A percentile compares a stretch with the other conserved stretches of the same genome.
These are phyloP conservation scores for Sinocyclocheilus anophthalmus DNA, from an alignment of 2,113 vertebrate species.

Conservation along the genomic window DNA sequence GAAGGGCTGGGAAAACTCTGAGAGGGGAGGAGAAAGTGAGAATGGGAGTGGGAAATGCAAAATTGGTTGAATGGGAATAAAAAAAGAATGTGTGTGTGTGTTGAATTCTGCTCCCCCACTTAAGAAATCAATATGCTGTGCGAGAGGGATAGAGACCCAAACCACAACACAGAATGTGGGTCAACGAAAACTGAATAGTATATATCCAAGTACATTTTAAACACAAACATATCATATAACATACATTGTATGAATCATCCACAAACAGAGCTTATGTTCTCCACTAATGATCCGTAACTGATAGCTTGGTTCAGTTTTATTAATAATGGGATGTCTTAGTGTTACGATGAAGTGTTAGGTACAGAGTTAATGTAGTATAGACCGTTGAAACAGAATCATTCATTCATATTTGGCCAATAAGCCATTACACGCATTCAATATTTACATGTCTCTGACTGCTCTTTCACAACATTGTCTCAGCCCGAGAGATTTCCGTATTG, in stretches of 20 bases:
- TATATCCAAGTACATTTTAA: background rate
- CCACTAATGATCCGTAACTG: background rate
- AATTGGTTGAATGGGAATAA: background rate
- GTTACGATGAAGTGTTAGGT: background rate
- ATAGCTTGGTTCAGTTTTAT: background rate
- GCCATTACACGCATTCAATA: background rate
- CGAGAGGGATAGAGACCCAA: background rate
- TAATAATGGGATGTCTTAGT: background rate
- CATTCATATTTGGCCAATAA: background rate
- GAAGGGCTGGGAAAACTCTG: background rate
- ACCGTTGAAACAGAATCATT: background rate
- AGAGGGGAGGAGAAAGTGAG: slow-evolving; percentile 1
- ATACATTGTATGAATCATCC: background rate
- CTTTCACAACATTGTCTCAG: background rate
- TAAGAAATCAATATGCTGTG: slow-evolving; percentile 28
- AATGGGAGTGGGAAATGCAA: slow-evolving; percentile 20
- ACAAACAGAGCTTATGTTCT: background rate
- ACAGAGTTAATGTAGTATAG: background rate
- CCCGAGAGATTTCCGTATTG: background rate
- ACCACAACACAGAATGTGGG: slow-evolving; percentile 16
- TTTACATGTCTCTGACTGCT: background rate
- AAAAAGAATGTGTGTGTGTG: slow-evolving; percentile 4
- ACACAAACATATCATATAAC: background rate
- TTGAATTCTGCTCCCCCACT: background rate
- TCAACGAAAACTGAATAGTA: background rate